Evolutionary conservation across 2,113 vertebrate species (phyloP), one percentile per base, ranked within the genome.

Genomic region (Ceyx melanurus): DNA sequence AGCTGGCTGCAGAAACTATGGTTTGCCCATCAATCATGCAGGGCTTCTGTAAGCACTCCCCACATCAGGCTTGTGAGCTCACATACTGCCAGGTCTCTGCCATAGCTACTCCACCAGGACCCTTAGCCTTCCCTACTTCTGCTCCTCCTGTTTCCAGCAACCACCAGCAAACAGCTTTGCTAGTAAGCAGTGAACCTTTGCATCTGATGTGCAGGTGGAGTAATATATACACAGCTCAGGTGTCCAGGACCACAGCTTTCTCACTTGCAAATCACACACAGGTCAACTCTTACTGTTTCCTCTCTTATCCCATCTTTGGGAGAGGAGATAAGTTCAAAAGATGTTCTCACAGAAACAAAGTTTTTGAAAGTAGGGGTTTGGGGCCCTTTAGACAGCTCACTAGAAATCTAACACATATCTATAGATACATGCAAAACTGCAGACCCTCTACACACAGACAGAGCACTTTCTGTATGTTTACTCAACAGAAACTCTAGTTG

Each of bases 21-120:
- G 7, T 43, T 35, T 8, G 3, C 16, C 20, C 23, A 13, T 37
- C 18, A 14, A 17, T 16, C 11, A 10, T 1, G 3, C 18, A 2
- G 31, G 15, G 43, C 26, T 86, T 43, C 56, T 2, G 2, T 56
- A 43, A 37, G 10, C 26, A 17, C 33, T 54, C 61, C 9, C 19
- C 8, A 5, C 28, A 23, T 10, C 37, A 33, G 13, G 13, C n/a
- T 35, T 1, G 4, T 3, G 6, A 37, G 13, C 46, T 56, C 19
- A 42, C 11, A 15, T 2, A 17, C 29, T 56, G 5, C 17, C 56
- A 21, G 8, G 18, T 14, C 2, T 15, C 43, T 62, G 13, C 46
- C 29, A 19, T 7, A 23, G 12, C 46, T 67, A 12, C 33, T 37
- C 26, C 33, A 31, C 2, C 15, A 26, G 2, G 13, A 5, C 15